Conservation (phyloP, 2,888 invertebrate genomes). For the Ophion obscuratus region DNA sequence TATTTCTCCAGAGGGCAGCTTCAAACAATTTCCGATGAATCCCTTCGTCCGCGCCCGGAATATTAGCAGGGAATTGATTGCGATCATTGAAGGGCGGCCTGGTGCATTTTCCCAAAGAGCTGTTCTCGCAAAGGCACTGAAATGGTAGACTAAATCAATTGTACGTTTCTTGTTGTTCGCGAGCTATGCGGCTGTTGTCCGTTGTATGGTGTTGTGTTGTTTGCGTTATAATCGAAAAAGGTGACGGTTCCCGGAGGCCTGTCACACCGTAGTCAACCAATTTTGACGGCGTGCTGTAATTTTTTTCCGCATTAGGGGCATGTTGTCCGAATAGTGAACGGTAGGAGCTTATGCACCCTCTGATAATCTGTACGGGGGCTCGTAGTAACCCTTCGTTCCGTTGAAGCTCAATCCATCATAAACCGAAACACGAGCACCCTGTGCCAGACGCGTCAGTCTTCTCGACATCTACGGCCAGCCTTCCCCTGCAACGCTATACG, state of each 20-base stretch:
- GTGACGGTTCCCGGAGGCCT: neutral
- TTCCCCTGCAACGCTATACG: conserved; percentile 39
- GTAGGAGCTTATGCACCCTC: conserved; percentile 57
- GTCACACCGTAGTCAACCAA: neutral
- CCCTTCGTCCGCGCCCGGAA: neutral
- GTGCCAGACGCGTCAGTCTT: conserved; percentile 42
- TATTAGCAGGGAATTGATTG: neutral
- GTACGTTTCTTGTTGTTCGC: neutral
- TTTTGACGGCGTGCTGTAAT: neutral
- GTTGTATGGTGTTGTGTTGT: neutral
- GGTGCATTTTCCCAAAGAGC: neutral
- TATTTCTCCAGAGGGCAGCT: conserved; percentile 1
- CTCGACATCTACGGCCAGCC: conserved; percentile 18
- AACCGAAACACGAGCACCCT: conserved; percentile 43
- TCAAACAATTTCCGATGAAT: conserved; percentile 20
- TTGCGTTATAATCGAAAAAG: neutral
- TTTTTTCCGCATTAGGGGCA: neutral
- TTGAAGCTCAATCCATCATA: conserved; percentile 64
- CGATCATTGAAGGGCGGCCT: neutral
- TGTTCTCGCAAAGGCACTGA: neutral
- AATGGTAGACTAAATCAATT: no score
- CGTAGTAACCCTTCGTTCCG: conserved; percentile 33
- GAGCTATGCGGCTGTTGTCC: neutral
- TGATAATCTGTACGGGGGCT: conserved; percentile 2
- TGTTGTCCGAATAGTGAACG: conserved; percentile 6